phyloP scores from a whole-genome alignment of 2,888 invertebrate species.

The Colletes collaris region DNA sequence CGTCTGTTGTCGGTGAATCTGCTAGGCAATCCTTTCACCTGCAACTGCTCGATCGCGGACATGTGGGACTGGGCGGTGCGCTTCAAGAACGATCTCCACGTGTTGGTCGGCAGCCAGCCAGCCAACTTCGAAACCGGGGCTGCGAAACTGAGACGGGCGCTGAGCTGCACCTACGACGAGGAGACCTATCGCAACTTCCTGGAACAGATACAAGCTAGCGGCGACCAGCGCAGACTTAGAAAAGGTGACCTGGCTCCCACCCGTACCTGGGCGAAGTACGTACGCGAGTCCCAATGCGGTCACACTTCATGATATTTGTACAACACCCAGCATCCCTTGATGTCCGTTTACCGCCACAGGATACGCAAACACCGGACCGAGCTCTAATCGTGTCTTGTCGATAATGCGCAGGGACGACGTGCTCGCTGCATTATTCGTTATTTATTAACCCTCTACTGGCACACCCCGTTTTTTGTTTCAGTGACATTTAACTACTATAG shows the following conservation, averaged over 20 bases:
- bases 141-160: slow-evolving; percentile 86
- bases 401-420: background rate
- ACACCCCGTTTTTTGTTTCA: no score
- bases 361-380: slow-evolving; percentile 28
- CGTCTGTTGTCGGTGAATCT: slow-evolving; percentile 86
- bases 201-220: slow-evolving; percentile 81
- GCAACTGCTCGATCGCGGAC: slow-evolving; percentile 88
- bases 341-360: slow-evolving; percentile 51
- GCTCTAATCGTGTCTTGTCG: slow-evolving; percentile 34
- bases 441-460: no score
- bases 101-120: slow-evolving; percentile 87
- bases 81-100: slow-evolving; percentile 86
- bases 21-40: slow-evolving; percentile 88
- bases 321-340: slow-evolving; percentile 63
- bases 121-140: slow-evolving; percentile 87
- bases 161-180: slow-evolving; percentile 87
- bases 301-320: slow-evolving; percentile 78
- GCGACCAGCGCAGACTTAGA: slow-evolving; percentile 84
- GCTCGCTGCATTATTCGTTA: background rate
- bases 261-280: slow-evolving; percentile 90
- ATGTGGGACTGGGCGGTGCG: slow-evolving; percentile 90
- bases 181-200: slow-evolving; percentile 80
- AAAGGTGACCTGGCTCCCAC: slow-evolving; percentile 85
- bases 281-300: slow-evolving; percentile 87
- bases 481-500: no score